Percentiles rank a stretch among this genome's conserved stretches.
Evolutionary conservation across 2,113 vertebrate species (phyloP).

Genomic region (Epinephelus moara): DNA sequence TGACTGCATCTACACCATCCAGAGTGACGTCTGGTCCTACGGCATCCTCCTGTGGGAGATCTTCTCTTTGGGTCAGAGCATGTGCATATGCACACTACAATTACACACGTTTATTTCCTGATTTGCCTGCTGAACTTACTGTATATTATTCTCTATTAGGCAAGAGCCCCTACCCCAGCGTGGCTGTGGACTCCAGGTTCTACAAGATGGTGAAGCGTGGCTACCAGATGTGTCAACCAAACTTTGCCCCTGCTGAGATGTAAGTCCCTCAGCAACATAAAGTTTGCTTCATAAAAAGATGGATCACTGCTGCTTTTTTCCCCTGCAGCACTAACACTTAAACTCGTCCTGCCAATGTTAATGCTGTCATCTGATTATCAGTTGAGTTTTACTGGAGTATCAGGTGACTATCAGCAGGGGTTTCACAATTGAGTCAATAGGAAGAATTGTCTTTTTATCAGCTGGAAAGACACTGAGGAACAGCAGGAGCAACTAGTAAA

Average conservation of each 20-base stretch:
- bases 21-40: slow-evolving; percentile 99
- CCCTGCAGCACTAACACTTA: background rate
- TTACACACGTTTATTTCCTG: slow-evolving; percentile 9
- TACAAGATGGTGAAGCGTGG: slow-evolving; percentile 97
- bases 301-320: background rate
- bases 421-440: slow-evolving; percentile 7
- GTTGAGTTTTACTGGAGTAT: slow-evolving; percentile 29
- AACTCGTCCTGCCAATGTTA: background rate
- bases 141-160: slow-evolving; percentile 78
- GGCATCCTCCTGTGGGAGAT: slow-evolving; percentile 99
- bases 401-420: slow-evolving; percentile 54
- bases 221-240: slow-evolving; percentile 95
- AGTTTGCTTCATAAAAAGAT: background rate
- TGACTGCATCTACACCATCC: slow-evolving; percentile 95
- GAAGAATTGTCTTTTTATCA: background rate
- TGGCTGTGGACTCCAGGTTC: slow-evolving; percentile 95
- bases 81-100: background rate
- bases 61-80: slow-evolving; percentile 92
- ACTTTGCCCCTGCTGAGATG: slow-evolving; percentile 92
- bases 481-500: background rate
- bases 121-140: background rate
- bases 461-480: background rate
- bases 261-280: slow-evolving; percentile 76
- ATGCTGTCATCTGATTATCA: slow-evolving; percentile 41
- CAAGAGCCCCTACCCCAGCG: slow-evolving; percentile 94